A percentile compares a stretch with the other conserved stretches of the same genome.
Evolutionary conservation across 2,888 invertebrate genomes (phyloP).

Genomic region (Gerris lacustris): DNA sequence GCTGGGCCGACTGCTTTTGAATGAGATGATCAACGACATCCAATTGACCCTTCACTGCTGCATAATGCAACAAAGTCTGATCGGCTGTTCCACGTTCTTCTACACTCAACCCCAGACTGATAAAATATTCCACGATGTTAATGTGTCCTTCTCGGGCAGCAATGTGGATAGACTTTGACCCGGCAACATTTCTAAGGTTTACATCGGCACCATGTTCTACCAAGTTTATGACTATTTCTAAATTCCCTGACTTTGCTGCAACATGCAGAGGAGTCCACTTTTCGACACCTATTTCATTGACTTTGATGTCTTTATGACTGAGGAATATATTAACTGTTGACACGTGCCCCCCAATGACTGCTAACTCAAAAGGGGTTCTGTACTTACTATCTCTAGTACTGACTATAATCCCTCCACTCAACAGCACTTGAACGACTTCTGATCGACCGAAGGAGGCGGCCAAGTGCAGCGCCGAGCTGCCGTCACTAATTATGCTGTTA

Average conservation of each 20-base stretch:
- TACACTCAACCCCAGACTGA: background rate
- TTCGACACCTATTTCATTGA: slow-evolving; percentile 13
- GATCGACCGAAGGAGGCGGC: no score
- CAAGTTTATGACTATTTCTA: background rate
- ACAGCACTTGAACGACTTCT: no score
- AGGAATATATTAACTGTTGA: slow-evolving; percentile 3
- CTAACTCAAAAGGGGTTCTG: slow-evolving; percentile 15
- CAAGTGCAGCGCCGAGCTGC: no score
- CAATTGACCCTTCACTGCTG: background rate
- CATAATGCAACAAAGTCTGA: background rate
- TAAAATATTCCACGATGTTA: background rate
- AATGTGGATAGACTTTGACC: background rate
- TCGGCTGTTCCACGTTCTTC: background rate
- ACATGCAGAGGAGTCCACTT: slow-evolving; percentile 10
- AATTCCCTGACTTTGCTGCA: slow-evolving; percentile 8
- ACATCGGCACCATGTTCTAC: background rate
- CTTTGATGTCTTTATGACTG: background rate
- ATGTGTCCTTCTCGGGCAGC: background rate
- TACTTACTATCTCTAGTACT: slow-evolving; percentile 15
- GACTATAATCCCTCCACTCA: background rate
- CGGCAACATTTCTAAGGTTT: background rate
- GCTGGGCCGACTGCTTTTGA: background rate
- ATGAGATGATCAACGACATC: background rate
- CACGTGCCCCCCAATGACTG: background rate
- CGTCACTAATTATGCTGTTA: no score